A percentile compares a stretch with the other conserved stretches of the same genome.
These are phyloP conservation scores for Gymnothorax javanicus DNA, from an alignment of 2,797 vertebrate genomes.

Conservation along the genomic window DNA sequence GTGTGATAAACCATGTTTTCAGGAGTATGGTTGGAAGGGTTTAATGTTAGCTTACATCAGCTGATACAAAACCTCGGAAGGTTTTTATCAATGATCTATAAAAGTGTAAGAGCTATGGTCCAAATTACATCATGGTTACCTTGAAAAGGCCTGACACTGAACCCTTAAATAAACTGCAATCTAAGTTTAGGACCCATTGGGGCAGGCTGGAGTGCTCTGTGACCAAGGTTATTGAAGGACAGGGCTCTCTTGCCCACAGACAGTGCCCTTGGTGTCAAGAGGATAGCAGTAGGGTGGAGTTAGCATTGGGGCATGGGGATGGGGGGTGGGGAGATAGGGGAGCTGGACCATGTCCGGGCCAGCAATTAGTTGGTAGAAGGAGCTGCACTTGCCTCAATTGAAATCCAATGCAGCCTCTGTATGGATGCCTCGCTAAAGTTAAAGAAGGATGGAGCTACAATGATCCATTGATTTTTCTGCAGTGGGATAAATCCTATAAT, in stretches of 20 bases:
- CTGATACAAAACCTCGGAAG: background rate
- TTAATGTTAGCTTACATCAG: background rate
- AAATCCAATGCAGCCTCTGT: slow-evolving; percentile 5
- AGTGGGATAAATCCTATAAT: background rate
- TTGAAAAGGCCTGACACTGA: background rate
- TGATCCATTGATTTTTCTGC: slow-evolving; percentile 1
- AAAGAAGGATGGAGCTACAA: slow-evolving; percentile 4
- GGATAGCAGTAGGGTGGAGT: background rate
- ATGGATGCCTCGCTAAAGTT: background rate
- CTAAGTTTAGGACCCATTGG: background rate
- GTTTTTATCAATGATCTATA: background rate
- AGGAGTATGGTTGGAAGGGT: background rate
- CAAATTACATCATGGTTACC: background rate
- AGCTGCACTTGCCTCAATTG: background rate
- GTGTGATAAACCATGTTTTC: slow-evolving; percentile 2
- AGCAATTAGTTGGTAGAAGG: background rate
- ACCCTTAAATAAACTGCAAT: background rate
- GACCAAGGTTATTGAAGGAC: background rate
- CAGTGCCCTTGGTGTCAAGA: background rate
- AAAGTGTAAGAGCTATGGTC: background rate
- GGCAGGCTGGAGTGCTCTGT: background rate
- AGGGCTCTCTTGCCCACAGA: background rate
- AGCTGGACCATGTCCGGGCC: too few species aligned
- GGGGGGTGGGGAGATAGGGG: background rate
- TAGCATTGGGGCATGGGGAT: background rate